A percentile compares a stretch with the other conserved stretches of the same genome.
These are phyloP conservation scores for Phalacrocorax pelagicus DNA, from an alignment of 2,113 vertebrate species.

Conservation along the genomic window DNA sequence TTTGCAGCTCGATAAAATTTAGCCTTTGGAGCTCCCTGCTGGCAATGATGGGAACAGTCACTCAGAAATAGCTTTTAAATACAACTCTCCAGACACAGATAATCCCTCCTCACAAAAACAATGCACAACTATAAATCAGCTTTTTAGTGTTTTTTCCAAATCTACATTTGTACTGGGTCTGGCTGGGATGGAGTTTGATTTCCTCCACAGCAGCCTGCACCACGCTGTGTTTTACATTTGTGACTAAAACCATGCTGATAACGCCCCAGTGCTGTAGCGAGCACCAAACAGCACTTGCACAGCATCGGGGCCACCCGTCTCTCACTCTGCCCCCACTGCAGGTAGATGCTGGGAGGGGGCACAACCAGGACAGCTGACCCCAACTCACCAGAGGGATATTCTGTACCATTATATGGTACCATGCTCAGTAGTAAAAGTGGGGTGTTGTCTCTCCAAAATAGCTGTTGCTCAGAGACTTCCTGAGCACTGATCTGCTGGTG, in stretches of 20 bases:
- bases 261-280: not conserved
- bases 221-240: not conserved
- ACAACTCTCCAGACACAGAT: not conserved
- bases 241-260: not conserved
- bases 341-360: not conserved
- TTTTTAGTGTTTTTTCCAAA: not conserved
- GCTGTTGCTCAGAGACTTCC: not conserved
- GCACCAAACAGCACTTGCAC: not conserved
- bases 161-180: not conserved
- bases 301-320: not conserved
- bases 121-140: not conserved
- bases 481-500: not conserved
- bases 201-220: not conserved
- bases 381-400: not conserved
- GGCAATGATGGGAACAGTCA: not conserved
- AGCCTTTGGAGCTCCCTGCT: conserved; percentile 52
- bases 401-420: no score
- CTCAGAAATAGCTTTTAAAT: not conserved
- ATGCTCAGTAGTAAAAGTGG: not conserved
- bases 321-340: not conserved
- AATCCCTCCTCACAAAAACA: not conserved
- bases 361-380: not conserved
- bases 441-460: accelerated
- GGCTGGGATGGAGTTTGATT: not conserved
- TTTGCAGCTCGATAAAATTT: not conserved